These are phyloP conservation scores for Amphiprion clarkii DNA, from an alignment of 2,797 vertebrate genomes.

Conservation along the genomic window DNA sequence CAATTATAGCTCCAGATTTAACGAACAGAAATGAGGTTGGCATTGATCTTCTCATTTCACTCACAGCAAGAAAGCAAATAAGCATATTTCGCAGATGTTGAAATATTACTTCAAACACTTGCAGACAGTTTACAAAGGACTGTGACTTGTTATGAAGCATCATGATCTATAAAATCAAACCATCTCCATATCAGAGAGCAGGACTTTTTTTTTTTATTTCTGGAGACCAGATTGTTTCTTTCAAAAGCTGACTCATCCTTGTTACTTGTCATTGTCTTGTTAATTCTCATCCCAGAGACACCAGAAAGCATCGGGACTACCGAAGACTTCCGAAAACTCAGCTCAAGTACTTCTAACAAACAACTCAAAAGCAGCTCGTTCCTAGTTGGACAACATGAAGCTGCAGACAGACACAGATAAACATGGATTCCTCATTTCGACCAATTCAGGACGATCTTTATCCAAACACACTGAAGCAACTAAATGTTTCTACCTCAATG, in stretches of 20 bases:
- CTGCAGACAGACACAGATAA: constrained; percentile 9
- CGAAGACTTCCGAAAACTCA: constrained; percentile 19
- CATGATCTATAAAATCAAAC: constrained; percentile 11
- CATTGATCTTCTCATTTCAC: neutral
- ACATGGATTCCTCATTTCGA: neutral
- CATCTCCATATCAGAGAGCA: neutral
- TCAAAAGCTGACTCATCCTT: constrained; percentile 30
- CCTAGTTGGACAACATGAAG: constrained; percentile 9
- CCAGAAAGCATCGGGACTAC: constrained; percentile 17
- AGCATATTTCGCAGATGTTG: constrained; percentile 1
- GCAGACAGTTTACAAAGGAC: constrained; percentile 3
- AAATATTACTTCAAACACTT: neutral
- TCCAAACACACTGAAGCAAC: constrained; percentile 1
- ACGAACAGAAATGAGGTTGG: neutral
- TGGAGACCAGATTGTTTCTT: neutral
- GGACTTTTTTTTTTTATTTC: neutral
- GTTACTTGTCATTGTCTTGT: constrained; percentile 31
- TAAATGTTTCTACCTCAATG: constrained; percentile 6
- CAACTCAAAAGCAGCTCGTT: constrained; percentile 1
- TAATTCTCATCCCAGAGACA: constrained; percentile 24
- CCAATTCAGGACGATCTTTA: constrained; percentile 17
- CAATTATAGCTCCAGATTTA: neutral
- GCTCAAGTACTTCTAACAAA: constrained; percentile 4
- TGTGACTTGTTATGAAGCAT: constrained; percentile 8
- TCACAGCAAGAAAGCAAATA: constrained; percentile 5